phyloP scores from a whole-genome alignment of 2,797 vertebrate species.

The Rhadinocentrus ornatus region DNA sequence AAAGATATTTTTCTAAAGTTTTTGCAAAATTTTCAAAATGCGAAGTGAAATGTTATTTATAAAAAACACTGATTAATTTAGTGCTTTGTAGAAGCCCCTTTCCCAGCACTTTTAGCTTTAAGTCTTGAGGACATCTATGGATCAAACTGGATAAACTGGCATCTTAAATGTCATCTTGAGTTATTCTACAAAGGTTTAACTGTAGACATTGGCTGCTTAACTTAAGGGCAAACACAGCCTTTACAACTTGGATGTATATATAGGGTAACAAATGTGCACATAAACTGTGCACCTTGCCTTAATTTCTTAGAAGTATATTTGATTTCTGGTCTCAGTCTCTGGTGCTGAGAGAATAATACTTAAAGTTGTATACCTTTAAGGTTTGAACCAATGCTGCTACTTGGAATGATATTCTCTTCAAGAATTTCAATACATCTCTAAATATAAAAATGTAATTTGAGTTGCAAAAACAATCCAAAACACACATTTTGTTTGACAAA shows the following conservation, averaged over 20 bases:
- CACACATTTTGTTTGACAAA: not conserved
- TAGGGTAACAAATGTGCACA: not conserved
- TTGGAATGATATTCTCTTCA: not conserved
- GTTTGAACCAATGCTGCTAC: not conserved
- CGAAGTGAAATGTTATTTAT: not conserved
- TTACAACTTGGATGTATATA: not conserved
- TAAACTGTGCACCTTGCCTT: not conserved
- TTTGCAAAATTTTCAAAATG: not conserved
- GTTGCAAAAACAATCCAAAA: not conserved
- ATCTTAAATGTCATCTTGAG: not conserved
- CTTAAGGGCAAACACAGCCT: not conserved
- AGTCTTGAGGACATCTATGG: not conserved
- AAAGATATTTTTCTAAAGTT: not conserved
- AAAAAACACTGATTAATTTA: not conserved
- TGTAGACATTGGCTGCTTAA: not conserved
- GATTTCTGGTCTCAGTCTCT: not conserved
- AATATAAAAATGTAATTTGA: not conserved
- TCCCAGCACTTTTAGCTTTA: not conserved
- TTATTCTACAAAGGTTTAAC: not conserved
- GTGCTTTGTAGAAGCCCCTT: not conserved
- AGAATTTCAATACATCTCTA: not conserved
- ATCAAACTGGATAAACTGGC: not conserved
- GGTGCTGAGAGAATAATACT: not conserved
- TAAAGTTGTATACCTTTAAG: not conserved
- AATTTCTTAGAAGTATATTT: not conserved